Evolutionary conservation across 2,113 vertebrate species (phyloP).

Genomic region (Amphiprion ocellaris): DNA sequence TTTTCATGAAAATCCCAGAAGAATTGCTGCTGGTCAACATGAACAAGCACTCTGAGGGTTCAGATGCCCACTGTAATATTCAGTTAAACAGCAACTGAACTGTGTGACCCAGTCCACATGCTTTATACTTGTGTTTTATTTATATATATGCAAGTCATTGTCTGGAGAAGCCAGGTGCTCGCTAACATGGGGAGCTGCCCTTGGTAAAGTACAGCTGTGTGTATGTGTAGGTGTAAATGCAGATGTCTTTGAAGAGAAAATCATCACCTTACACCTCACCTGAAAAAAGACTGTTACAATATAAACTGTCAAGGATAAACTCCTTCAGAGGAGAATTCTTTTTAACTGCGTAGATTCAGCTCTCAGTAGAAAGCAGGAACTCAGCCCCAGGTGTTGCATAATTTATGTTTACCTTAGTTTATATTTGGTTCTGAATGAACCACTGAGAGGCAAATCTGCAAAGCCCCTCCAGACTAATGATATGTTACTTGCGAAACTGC

Average conservation of each 20-base stretch:
- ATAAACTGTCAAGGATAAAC: conserved; percentile 16
- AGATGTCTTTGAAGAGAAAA: conserved; percentile 20
- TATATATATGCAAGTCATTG: conserved; percentile 33
- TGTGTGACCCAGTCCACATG: not conserved
- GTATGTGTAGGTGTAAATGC: conserved; percentile 1
- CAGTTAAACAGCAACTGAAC: conserved; percentile 20
- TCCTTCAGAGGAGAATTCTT: conserved; percentile 14
- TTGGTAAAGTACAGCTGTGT: conserved; percentile 4
- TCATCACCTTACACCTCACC: conserved; percentile 1
- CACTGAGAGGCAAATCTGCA: not conserved
- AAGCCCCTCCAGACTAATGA: not conserved
- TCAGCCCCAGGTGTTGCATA: conserved; percentile 12
- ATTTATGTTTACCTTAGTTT: conserved; percentile 15
- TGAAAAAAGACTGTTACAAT: conserved; percentile 2
- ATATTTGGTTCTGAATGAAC: conserved; percentile 19
- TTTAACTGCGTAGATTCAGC: conserved; percentile 7
- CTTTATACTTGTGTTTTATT: conserved; percentile 47
- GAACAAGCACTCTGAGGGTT: not conserved
- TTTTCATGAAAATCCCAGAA: conserved; percentile 3
- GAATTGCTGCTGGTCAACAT: not conserved
- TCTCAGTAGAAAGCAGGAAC: not conserved
- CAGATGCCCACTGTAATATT: conserved; percentile 32
- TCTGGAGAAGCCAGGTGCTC: conserved; percentile 25
- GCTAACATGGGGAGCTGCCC: conserved; percentile 6
- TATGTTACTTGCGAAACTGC: not conserved